Evolutionary conservation across 30 jellyfish, hydroid and myxozoan genomes (phyloP), one percentile per base, ranked within the genome.

Genomic region (Hydractinia symbiolongicarpus): DNA sequence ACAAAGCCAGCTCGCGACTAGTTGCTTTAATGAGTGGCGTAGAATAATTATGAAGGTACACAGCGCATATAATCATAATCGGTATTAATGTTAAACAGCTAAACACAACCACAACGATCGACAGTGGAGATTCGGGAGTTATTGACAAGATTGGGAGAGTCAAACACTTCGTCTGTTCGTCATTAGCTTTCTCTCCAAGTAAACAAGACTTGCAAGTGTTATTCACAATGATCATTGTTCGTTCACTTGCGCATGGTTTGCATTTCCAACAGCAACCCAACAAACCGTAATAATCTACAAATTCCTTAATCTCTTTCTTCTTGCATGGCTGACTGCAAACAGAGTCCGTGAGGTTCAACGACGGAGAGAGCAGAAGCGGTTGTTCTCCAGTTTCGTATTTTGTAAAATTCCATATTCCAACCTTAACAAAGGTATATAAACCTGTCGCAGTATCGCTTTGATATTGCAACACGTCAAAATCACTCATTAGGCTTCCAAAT

Each of bases 181-280:
- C 15, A 67, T 79, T 79, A 9, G 87, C 82, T 61, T 79, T 79
- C 14, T 49, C 19, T 17, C 87, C 87, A 21, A 30, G 13, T 5
- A 8, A 50, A 50, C 87, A 79, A 8, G 21, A 30, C 4, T 9
- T 50, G 82, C 87, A 79, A 8, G 49, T 50, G 73, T 79, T 79
- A 69, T 79, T 61, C 54, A 30, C 14, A 50, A 79, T 66, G 14
- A 79, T 67, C 44, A 30, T 30, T 30, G 44, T 30, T 15, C 66
- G 81, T 11, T 79, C 51, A 9, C 50, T 53, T 21, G 50, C 53
- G 56, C 87, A 79, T 8, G 52, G 54, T 11, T 20, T 19, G 5
- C 87, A 79, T 9, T 21, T 53, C 87, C 87, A 79, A 21, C 87
- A 79, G 44, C 87, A 79, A 11, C 73, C 70, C 10, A 51, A 55